Evolutionary conservation across 2,888 invertebrate genomes (phyloP), one percentile per base, ranked within the genome.

Genomic region (Thereva unica): DNA sequence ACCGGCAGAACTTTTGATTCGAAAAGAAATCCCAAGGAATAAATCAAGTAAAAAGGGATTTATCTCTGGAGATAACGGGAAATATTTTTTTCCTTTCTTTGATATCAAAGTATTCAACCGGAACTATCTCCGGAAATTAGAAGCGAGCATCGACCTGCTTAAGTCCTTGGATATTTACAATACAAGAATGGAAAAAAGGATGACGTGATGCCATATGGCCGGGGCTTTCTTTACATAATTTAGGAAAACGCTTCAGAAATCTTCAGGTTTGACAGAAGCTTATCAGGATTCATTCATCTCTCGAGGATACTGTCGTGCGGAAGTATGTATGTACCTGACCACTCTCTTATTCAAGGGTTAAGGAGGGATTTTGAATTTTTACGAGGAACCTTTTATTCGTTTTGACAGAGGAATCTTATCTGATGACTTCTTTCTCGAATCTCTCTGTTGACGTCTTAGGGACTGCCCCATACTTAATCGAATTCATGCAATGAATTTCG

Each of bases 101-200:
- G 44, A 42, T 56, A 41, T 44, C n/a, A 56, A 56, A 44, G 56
- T 56, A 59, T 59, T 59, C 47, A 59, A n/a, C 38, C 38, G 59
- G 59, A 59, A 59, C 47, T 49, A 38, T 34, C 49, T 47, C 42
- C 59, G 59, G 59, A 59, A 59, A 59, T 59, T 59, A 59, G 49
- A 59, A 59, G 38, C 49, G 59, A 49, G 38, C 35, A 47, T 59
- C 23, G 59, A 49, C 49, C 49, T 44, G 54, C 37, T 55, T 54
- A 42, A 34, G 4, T 59, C 49, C 40, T 38, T 57, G 59, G 49
- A 34, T 59, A 59, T 59, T 37, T 37, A 37, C 52, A 10, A n/a
- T n/a, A 23, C n/a, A 23, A 23, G 23, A 23, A 23, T 23, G 23
- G 23, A 23, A 34, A 52, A 52, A 52, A 35, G 52, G 7, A 9